A percentile compares a stretch with the other conserved stretches of the same genome.
These are phyloP conservation scores for Phyllotis vaccarum DNA, from an alignment of 2,797 vertebrate species.

Conservation along the genomic window DNA sequence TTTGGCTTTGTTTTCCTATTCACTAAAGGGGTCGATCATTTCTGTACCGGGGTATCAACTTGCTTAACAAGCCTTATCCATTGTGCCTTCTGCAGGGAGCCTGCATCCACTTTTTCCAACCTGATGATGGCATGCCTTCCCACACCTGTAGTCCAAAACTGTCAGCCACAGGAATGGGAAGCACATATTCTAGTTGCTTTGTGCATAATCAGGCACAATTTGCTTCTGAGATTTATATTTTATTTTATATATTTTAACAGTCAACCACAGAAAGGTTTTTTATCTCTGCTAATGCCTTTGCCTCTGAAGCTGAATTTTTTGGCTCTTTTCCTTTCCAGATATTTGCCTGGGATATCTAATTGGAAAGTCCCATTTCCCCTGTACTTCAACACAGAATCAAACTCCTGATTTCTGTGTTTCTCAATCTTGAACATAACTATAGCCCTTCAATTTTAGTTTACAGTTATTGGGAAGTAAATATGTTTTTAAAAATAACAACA, in stretches of 20 bases:
- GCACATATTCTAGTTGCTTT: background rate
- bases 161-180: background rate
- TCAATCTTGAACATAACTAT: constrained; percentile 1
- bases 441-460: background rate
- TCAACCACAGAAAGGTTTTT: background rate
- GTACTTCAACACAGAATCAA: background rate
- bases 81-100: background rate
- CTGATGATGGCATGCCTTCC: background rate
- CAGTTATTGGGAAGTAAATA: constrained; percentile 17
- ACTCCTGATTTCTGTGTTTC: background rate
- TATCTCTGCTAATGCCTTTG: background rate
- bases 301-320: constrained; percentile 48
- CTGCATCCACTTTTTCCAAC: background rate
- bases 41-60: background rate
- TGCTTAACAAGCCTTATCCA: background rate
- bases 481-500: background rate
- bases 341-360: background rate
- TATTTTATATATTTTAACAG: background rate
- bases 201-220: background rate
- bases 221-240: background rate
- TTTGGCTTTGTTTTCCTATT: constrained; percentile 22
- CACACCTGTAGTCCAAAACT: background rate
- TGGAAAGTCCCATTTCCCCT: constrained; percentile 44
- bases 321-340: background rate
- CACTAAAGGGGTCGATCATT: background rate